A percentile compares a stretch with the other conserved stretches of the same genome.
phyloP scores from a whole-genome alignment of 2,888 invertebrate species.

The Eupithecia insigniata region DNA sequence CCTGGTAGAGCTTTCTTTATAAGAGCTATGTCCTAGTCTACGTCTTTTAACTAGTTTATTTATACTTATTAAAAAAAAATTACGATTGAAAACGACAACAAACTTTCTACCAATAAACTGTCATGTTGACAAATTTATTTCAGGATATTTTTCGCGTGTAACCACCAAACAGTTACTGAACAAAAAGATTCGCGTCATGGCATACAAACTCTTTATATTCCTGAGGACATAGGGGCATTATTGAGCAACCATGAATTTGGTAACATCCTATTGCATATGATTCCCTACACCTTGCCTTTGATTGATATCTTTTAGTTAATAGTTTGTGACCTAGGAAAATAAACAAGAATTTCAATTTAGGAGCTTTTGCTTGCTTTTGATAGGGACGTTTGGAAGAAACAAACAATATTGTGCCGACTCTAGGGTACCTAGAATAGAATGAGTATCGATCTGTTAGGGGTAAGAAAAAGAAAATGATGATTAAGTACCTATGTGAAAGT shows the following conservation, averaged over 20 bases:
- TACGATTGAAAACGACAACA: not conserved
- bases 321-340: not conserved
- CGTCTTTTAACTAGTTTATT: not conserved
- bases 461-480: not conserved
- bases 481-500: not conserved
- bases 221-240: conserved; percentile 30
- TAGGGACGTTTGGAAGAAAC: not conserved
- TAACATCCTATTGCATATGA: not conserved
- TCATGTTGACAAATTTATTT: conserved; percentile 3
- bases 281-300: not conserved
- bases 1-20: not conserved
- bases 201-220: conserved; percentile 28
- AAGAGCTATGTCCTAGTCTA: not conserved
- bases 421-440: not conserved
- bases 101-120: not conserved
- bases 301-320: not conserved
- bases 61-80: not conserved
- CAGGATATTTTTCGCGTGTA: not conserved
- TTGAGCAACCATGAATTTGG: conserved; percentile 23
- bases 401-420: not conserved
- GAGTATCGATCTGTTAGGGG: not conserved
- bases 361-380: not conserved
- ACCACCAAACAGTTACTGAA: conserved; percentile 6
- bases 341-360: not conserved
- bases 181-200: conserved; percentile 23